Conservation (phyloP, 2,888 invertebrate species). For the Mechanitis mazaeus region DNA sequence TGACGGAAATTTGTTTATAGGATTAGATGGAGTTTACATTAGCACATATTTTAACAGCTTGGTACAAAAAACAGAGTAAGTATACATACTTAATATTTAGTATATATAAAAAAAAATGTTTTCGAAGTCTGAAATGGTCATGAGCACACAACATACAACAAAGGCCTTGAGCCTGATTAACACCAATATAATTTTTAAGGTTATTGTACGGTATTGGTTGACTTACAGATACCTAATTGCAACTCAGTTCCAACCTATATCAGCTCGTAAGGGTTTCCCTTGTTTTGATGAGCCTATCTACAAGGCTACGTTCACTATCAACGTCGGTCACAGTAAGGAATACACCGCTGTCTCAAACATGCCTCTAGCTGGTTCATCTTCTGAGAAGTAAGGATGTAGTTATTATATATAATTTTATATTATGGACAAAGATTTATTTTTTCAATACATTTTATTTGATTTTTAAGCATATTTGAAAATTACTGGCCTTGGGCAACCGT, state of each 20-base stretch:
- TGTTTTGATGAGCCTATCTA: constrained; percentile 94
- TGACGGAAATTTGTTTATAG: constrained; percentile 77
- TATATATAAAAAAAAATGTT: background rate
- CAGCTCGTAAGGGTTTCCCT: constrained; percentile 91
- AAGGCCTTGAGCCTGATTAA: no score
- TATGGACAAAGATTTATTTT: constrained; percentile 12
- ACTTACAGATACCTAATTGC: constrained; percentile 81
- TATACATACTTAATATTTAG: constrained; percentile 17
- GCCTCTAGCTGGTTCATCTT: constrained; percentile 72
- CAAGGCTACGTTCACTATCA: constrained; percentile 88
- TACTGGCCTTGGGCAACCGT: constrained; percentile 51
- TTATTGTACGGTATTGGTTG: no score
- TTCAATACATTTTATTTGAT: constrained; percentile 5
- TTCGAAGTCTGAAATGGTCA: background rate
- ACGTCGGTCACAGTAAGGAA: constrained; percentile 78
- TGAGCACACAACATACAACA: no score
- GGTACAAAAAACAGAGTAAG: constrained; percentile 53
- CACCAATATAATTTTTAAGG: no score
- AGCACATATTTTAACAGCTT: constrained; percentile 79
- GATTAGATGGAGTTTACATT: constrained; percentile 82
- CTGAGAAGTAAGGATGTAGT: constrained; percentile 35
- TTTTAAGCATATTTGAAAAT: constrained; percentile 49
- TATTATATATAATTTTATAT: background rate
- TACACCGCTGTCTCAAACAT: constrained; percentile 85
- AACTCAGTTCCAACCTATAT: constrained; percentile 88